Base-by-base conservation (phyloP, 1,140 invertebrate species). In the Oppia nitens region DNA sequence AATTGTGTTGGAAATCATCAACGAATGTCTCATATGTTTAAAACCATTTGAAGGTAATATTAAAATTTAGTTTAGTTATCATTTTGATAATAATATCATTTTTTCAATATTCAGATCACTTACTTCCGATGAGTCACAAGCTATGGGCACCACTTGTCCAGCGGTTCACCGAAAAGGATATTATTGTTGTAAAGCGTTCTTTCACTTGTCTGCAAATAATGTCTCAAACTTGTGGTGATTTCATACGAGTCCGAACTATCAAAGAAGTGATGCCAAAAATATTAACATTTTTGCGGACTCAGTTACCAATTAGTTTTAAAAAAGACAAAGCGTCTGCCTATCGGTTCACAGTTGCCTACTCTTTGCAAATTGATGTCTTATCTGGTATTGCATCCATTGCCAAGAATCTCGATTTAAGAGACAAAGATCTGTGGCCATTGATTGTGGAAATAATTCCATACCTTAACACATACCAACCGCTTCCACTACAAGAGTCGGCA, bases 61-160 rank as follows among this genome's bases (percentile, higher is more conserved):
- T 40, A 40, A 9, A 9, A 40, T 17, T 40, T 9, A 9, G 6
- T 17, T 6, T 17, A 40, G 17, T 9, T 17, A 40, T 40, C 17
- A 40, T 9, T 40, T 40, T 40, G 6, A 40, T 17, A 17, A 55
- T 27, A n/a, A 40, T 12, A 17, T 20, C 29, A 26, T 20, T 29
- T 55, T 57, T 59, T 25, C n/a, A n/a, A n/a, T n/a, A 25, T 40
- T 21, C 24, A 60, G 61, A 62, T 29, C 26, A 49, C n/a, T 29
- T 63, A 2, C 52, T 63, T 20, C 62, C 62, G n/a, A 32, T 64
- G 12, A 62, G 47, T 4, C 62, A 63, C 45, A 51, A 60, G 40
- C 29, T 63, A 17, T 63, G 62, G 62, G 29, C 59, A 32, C 62
- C 62, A 32, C 32, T 63, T 1, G 48, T 63, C 9, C 27, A 26